A percentile compares a stretch with the other conserved stretches of the same genome.
These are phyloP conservation scores for Orthosia incerta DNA, from an alignment of 2,888 invertebrate species.

Conservation along the genomic window DNA sequence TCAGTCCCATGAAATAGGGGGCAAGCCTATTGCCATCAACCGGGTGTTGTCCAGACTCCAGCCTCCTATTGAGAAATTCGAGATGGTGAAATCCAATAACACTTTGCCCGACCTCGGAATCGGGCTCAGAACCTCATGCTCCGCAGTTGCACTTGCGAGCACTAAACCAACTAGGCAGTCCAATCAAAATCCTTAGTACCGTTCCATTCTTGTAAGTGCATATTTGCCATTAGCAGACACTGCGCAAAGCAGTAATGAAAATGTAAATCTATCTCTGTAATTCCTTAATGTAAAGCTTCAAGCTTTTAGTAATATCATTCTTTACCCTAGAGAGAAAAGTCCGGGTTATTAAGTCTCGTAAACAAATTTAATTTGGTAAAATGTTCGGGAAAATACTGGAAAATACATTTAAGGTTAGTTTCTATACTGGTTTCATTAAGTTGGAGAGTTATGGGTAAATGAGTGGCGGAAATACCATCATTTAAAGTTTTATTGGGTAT, in stretches of 20 bases:
- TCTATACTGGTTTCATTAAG: conserved; percentile 22
- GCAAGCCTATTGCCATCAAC: too few species aligned
- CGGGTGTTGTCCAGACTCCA: too few species aligned
- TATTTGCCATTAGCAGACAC: too few species aligned
- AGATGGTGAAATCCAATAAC: too few species aligned
- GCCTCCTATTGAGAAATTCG: too few species aligned
- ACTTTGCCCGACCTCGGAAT: too few species aligned
- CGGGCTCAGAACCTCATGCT: too few species aligned
- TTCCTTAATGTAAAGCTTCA: conserved; percentile 15
- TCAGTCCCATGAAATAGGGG: too few species aligned
- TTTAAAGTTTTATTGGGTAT: background rate
- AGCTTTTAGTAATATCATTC: conserved; percentile 30
- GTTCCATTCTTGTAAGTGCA: too few species aligned
- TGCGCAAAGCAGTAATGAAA: conserved; percentile 30
- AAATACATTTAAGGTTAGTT: background rate
- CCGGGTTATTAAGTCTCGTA: conserved; percentile 41
- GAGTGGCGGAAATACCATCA: background rate
- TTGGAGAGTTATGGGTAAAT: conserved; percentile 3
- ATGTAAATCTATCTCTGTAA: conserved; percentile 51
- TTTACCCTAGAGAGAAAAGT: conserved; percentile 39
- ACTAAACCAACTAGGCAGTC: too few species aligned
- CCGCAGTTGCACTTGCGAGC: too few species aligned
- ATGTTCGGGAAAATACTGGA: conserved; percentile 12
- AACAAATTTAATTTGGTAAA: conserved; percentile 21
- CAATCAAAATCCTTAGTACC: too few species aligned